A percentile compares a stretch with the other conserved stretches of the same genome.
phyloP scores from a whole-genome alignment of 2,797 vertebrate genomes.

The Smutsia gigantea region DNA sequence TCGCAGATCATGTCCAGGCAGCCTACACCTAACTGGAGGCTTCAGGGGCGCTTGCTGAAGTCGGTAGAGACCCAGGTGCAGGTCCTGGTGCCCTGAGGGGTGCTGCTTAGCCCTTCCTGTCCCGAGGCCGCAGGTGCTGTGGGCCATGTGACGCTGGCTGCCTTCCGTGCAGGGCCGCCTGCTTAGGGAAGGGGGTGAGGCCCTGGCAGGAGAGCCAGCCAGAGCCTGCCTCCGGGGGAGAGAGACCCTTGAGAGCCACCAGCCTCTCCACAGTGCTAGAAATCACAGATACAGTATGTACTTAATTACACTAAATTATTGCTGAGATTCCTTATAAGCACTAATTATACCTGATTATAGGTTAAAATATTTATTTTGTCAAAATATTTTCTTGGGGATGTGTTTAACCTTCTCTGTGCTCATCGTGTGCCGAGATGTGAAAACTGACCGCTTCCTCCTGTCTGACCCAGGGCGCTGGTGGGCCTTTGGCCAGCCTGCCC shows the following conservation, averaged over 20 bases:
- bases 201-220: not conserved
- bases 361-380: constrained; percentile 88
- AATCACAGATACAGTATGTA: constrained; percentile 63
- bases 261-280: constrained; percentile 58
- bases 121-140: not conserved
- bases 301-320: constrained; percentile 84
- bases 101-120: not conserved
- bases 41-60: not conserved
- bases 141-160: not conserved
- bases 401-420: constrained; percentile 79
- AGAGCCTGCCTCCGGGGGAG: not conserved
- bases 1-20: not conserved
- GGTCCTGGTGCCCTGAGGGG: not conserved
- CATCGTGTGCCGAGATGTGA: constrained; percentile 79
- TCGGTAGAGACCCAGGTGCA: not conserved
- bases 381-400: constrained; percentile 74
- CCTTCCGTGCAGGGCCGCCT: not conserved
- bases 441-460: constrained; percentile 75
- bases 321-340: constrained; percentile 74
- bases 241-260: not conserved
- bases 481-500: constrained; percentile 44
- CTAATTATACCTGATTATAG: constrained; percentile 79
- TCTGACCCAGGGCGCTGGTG: constrained; percentile 56
- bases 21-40: not conserved
- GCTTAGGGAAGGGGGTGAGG: not conserved